Percentiles rank a stretch among this genome's conserved stretches.
Conservation (phyloP, 2,888 invertebrate species). For the Platycheirus rosarum region DNA sequence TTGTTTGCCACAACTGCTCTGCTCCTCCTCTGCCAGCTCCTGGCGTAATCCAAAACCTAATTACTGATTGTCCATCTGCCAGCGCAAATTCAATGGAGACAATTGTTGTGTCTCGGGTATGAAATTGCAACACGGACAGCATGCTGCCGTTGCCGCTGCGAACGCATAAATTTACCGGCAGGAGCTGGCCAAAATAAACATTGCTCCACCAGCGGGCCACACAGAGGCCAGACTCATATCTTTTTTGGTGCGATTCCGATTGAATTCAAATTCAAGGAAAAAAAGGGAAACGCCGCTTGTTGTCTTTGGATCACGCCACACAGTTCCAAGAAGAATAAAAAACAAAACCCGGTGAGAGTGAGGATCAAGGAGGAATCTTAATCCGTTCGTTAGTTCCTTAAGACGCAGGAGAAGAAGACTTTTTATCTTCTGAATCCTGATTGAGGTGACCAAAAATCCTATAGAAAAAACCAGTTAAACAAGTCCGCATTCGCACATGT, state of each 20-base stretch:
- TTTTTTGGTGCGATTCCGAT: constrained; percentile 46
- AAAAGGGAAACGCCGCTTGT: constrained; percentile 32
- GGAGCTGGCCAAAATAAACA: constrained; percentile 61
- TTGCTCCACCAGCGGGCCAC: constrained; percentile 22
- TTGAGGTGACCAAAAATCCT: constrained; percentile 51
- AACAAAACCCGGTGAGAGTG: constrained; percentile 13
- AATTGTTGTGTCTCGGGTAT: constrained; percentile 53
- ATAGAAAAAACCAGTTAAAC: constrained; percentile 68
- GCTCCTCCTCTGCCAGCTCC: constrained; percentile 9
- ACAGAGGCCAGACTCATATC: constrained; percentile 39
- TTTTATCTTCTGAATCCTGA: constrained; percentile 46
- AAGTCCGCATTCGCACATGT: constrained; percentile 70
- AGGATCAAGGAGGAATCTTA: constrained; percentile 20
- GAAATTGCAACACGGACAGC: constrained; percentile 51
- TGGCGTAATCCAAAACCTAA: constrained; percentile 58
- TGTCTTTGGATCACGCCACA: constrained; percentile 42
- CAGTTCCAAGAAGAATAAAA: constrained; percentile 5
- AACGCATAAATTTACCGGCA: constrained; percentile 62
- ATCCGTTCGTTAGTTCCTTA: constrained; percentile 17
- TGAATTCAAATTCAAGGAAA: constrained; percentile 54
- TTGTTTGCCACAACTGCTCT: constrained; percentile 28
- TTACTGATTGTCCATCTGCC: constrained; percentile 67
- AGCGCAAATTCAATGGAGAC: constrained; percentile 41
- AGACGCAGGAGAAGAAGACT: constrained; percentile 21
- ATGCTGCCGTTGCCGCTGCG: constrained; percentile 23